phyloP scores from a whole-genome alignment of 23 tunicate species.

The Oikopleura vanhoeffeni region DNA sequence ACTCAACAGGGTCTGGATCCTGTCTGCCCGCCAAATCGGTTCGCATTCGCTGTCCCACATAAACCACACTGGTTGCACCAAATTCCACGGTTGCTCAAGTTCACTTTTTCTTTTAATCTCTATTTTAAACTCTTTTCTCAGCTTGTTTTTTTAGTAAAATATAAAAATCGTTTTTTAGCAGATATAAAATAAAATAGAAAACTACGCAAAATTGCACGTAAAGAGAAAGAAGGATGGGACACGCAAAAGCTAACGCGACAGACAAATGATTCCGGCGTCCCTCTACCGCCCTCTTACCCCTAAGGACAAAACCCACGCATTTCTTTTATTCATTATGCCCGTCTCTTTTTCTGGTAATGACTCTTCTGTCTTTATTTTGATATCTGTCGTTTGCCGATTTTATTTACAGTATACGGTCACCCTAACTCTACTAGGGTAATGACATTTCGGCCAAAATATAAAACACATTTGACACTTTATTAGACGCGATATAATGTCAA shows the following conservation, averaged over 20 bases:
- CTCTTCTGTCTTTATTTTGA: not conserved
- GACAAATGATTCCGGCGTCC: too few relatives aligned
- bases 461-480: too few relatives aligned
- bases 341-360: not conserved
- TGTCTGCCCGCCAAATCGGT: not conserved
- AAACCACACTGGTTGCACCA: not conserved
- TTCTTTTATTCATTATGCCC: not conserved
- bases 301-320: too few relatives aligned
- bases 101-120: not conserved
- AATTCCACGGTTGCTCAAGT: too few relatives aligned
- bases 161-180: not conserved
- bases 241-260: not conserved
- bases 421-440: too few relatives aligned
- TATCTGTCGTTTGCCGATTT: not conserved
- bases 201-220: not conserved
- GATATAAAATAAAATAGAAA: not conserved
- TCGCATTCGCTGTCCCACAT: slow-evolving; percentile 1
- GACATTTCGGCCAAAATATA: too few relatives aligned
- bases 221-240: not conserved
- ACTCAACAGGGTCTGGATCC: not conserved
- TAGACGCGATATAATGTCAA: too few relatives aligned
- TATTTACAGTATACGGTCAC: too few relatives aligned
- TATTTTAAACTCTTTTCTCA: not conserved
- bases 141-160: not conserved
- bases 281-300: not conserved